A percentile compares a stretch with the other conserved stretches of the same genome.
These are phyloP conservation scores for Microcebus lehilahytsara DNA, from an alignment of 2,113 vertebrate genomes.

Conservation along the genomic window DNA sequence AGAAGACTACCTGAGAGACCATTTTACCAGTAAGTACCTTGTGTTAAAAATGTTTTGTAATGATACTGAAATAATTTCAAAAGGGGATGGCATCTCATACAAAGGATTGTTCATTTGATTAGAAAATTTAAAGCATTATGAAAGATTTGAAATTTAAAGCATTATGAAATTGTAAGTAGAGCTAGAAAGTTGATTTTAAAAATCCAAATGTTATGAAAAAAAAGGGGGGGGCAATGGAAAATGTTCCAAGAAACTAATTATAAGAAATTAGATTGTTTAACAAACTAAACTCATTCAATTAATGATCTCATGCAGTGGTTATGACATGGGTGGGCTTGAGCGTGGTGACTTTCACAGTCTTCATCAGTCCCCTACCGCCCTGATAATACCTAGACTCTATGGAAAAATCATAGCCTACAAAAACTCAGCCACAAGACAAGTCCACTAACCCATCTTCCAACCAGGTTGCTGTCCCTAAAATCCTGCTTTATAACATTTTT, in stretches of 20 bases:
- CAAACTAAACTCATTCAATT: neutral
- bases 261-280: neutral
- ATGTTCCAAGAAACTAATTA: neutral
- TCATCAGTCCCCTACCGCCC: neutral
- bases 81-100: neutral
- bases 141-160: neutral
- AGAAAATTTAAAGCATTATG: neutral
- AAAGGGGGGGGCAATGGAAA: neutral
- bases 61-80: neutral
- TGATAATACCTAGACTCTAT: neutral
- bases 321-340: neutral
- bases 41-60: neutral
- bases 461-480: neutral
- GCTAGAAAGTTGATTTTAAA: slow-evolving; percentile 9
- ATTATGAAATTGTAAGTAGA: slow-evolving; percentile 36
- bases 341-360: neutral
- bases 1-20: slow-evolving; percentile 34
- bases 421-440: neutral
- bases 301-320: neutral
- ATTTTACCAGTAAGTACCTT: slow-evolving; percentile 10
- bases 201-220: neutral
- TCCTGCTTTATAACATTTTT: neutral
- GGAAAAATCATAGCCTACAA: neutral
- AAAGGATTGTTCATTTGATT: neutral
- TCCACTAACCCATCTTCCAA: neutral